Evolutionary conservation across 2,888 invertebrate species (phyloP), one percentile per base, ranked within the genome.

Genomic region (Epinotia ramella): DNA sequence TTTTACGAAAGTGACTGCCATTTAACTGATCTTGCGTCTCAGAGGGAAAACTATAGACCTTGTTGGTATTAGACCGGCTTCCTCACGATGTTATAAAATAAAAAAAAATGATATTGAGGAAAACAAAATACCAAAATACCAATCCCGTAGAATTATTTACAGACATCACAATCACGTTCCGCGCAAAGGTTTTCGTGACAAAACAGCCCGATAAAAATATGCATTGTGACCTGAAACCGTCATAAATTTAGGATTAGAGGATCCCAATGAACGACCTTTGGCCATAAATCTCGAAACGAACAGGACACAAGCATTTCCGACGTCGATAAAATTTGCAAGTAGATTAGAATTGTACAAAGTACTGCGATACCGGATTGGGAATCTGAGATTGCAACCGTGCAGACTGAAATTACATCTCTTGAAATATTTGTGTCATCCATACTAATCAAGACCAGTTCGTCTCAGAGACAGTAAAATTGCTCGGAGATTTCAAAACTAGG

Each of bases 201-300:
- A 76, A 71, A 76, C 60, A 18, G 28, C 46, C 66, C 44, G 57
- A 72, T 67, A 76, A 76, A 73, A 76, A 67, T 72, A 76, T 67
- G 71, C 67, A 75, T 71, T 71, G 71, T 71, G 76, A 76, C 72
- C 72, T 78, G 78, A 80, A 81, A 80, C 81, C 80, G 78, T 82
- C 83, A 80, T 84, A 83, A 83, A 86, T 84, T 81, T 79, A 76
- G 81, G 84, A 84, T 82, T 83, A 83, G 82, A 82, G 83, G 78
- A 82, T 79, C 77, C 79, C 80, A 77, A 80, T 76, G 79, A 75
- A 74, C 77, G 82, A 82, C 83, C 84, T 84, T 82, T 79, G 77
- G 72, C 73, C 66, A 78, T 80, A 79, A 77, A 79, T 77, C 73
- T 74, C 71, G 59, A 72, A 69, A 62, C 77, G 72, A 70, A 72